Evolutionary conservation across 1,140 invertebrate genomes (phyloP).

Genomic region (Cylas formicarius): DNA sequence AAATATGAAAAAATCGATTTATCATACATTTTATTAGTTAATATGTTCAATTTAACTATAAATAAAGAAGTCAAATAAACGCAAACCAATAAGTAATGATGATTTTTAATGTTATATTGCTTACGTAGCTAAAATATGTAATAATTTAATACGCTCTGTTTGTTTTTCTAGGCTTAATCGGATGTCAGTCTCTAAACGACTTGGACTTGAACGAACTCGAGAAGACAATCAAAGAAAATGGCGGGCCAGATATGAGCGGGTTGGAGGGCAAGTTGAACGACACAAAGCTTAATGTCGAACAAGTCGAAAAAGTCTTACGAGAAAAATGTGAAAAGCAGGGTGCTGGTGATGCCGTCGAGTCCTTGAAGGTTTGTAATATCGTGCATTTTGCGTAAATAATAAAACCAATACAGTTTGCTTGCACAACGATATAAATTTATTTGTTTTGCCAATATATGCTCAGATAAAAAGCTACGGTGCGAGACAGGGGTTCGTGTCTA

Average conservation of each 20-base stretch:
- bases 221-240: constrained; percentile 16
- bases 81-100: too few relatives aligned
- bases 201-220: constrained; percentile 19
- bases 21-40: too few relatives aligned
- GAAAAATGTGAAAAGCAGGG: constrained; percentile 34
- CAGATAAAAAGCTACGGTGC: too few relatives aligned
- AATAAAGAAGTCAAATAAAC: too few relatives aligned
- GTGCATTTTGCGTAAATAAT: constrained; percentile 5
- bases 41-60: too few relatives aligned
- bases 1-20: too few relatives aligned
- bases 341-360: constrained; percentile 24
- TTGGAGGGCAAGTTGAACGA: constrained; percentile 16
- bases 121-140: too few relatives aligned
- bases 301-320: constrained; percentile 23
- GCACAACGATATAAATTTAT: too few relatives aligned
- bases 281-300: constrained; percentile 19
- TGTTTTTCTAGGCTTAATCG: constrained; percentile 6
- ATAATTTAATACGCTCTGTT: too few relatives aligned
- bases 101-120: too few relatives aligned
- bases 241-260: constrained; percentile 8
- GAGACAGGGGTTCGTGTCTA: too few relatives aligned
- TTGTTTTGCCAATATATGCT: too few relatives aligned
- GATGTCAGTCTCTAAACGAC: constrained; percentile 6
- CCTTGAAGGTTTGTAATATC: constrained; percentile 26
- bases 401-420: constrained; percentile 1